Conservation (phyloP, 64 coral and sea anemone genomes). For the Pocillopora verrucosa region DNA sequence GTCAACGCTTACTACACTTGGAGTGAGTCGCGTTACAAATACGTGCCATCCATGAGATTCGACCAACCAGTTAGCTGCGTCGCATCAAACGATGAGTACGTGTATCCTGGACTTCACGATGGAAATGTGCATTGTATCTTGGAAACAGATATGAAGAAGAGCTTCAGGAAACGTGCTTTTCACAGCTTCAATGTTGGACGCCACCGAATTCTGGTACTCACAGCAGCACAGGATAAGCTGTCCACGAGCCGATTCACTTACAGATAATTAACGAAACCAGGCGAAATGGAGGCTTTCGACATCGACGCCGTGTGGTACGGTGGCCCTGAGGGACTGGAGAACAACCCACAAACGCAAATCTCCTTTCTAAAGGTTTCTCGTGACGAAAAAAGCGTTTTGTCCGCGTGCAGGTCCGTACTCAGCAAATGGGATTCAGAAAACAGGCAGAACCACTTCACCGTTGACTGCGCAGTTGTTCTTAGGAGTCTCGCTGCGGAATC, state of each 20-base stretch:
- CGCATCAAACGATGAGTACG: slow-evolving; percentile 63
- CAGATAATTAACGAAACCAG: slow-evolving; percentile 68
- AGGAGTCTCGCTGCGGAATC: slow-evolving; percentile 7
- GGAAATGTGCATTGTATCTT: slow-evolving; percentile 63
- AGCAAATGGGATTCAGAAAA: slow-evolving; percentile 5
- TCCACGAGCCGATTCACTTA: slow-evolving; percentile 79
- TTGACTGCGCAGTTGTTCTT: slow-evolving; percentile 62
- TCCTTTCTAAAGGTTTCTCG: too few relatives aligned
- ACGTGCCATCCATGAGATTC: slow-evolving; percentile 43
- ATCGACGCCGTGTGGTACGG: slow-evolving; percentile 90
- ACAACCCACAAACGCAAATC: too few relatives aligned
- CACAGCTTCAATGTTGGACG: slow-evolving; percentile 54
- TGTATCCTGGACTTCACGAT: slow-evolving; percentile 73
- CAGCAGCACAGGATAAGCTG: slow-evolving; percentile 61
- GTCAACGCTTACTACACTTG: slow-evolving; percentile 49
- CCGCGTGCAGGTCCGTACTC: too few relatives aligned
- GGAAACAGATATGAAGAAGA: slow-evolving; percentile 83
- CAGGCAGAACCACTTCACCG: slow-evolving; percentile 55
- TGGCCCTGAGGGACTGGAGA: slow-evolving; percentile 50
- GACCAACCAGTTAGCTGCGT: slow-evolving; percentile 59
- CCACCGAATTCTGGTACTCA: slow-evolving; percentile 65
- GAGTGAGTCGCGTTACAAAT: slow-evolving; percentile 36
- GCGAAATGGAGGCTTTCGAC: slow-evolving; percentile 89
- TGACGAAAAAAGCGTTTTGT: too few relatives aligned
- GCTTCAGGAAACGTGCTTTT: slow-evolving; percentile 49